phyloP scores from a whole-genome alignment of 2,888 invertebrate species.

The Cyclophora albipunctata region DNA sequence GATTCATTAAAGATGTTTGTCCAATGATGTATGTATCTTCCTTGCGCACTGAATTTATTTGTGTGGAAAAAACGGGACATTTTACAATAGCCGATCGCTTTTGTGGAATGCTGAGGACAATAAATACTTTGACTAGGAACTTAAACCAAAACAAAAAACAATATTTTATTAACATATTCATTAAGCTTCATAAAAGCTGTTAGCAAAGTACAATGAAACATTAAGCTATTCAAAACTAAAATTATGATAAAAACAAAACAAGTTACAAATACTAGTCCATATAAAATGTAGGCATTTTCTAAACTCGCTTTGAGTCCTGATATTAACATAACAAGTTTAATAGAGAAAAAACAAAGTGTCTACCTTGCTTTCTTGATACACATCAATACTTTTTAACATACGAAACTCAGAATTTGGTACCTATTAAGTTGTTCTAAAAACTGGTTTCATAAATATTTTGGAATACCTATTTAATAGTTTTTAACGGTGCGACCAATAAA shows the following conservation, averaged over 20 bases:
- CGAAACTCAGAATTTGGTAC: neutral
- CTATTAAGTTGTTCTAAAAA: too few relatives aligned
- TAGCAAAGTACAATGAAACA: neutral
- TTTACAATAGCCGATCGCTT: slow-evolving; percentile 47
- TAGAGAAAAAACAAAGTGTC: neutral
- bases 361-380: neutral
- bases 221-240: neutral
- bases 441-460: too few relatives aligned
- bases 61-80: slow-evolving; percentile 40
- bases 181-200: neutral
- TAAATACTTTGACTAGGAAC: neutral
- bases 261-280: neutral
- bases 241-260: neutral
- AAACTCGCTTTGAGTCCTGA: neutral
- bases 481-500: too few relatives aligned
- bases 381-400: neutral
- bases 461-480: too few relatives aligned
- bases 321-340: neutral
- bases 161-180: neutral
- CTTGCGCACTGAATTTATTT: slow-evolving; percentile 54
- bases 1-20: slow-evolving; percentile 6
- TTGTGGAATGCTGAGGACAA: slow-evolving; percentile 44
- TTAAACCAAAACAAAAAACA: neutral
- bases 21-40: slow-evolving; percentile 46
- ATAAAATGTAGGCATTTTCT: neutral